Percentiles rank a stretch among this genome's conserved stretches.
Evolutionary conservation across 2,113 vertebrate genomes (phyloP).

Genomic region (Dicrurus megarhynchus): DNA sequence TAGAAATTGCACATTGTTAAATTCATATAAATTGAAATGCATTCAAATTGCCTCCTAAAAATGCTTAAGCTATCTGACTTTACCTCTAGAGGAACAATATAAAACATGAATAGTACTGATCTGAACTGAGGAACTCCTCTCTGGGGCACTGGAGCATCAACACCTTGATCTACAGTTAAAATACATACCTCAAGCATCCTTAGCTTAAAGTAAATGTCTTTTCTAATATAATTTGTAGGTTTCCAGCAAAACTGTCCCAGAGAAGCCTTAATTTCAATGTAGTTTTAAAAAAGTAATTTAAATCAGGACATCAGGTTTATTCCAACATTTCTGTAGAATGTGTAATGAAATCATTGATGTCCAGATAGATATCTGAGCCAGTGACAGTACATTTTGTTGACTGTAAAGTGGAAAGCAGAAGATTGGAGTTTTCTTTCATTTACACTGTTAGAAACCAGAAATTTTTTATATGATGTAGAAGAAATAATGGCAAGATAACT

Average conservation of each 20-base stretch:
- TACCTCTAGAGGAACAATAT: not conserved
- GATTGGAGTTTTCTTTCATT: not conserved
- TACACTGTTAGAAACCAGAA: not conserved
- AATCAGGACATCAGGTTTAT: not conserved
- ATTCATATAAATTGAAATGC: not conserved
- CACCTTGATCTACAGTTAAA: not conserved
- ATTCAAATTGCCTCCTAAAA: not conserved
- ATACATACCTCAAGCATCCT: not conserved
- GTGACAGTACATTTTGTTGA: not conserved
- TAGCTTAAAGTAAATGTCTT: not conserved
- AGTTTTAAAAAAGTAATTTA: not conserved
- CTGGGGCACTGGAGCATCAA: not conserved
- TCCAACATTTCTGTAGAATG: not conserved
- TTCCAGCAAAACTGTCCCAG: not conserved
- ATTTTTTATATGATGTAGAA: not conserved
- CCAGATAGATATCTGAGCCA: not conserved
- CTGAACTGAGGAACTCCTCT: not conserved
- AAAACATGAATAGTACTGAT: not conserved
- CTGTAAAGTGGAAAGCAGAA: not conserved
- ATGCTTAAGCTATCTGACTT: not conserved
- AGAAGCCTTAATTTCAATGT: not conserved
- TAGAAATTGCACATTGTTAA: not conserved
- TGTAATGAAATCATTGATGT: not conserved
- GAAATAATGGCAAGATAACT: not conserved
- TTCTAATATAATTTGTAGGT: not conserved